These are phyloP conservation scores for Bombus fervidus DNA, from an alignment of 1,140 invertebrate species.

Conservation along the genomic window DNA sequence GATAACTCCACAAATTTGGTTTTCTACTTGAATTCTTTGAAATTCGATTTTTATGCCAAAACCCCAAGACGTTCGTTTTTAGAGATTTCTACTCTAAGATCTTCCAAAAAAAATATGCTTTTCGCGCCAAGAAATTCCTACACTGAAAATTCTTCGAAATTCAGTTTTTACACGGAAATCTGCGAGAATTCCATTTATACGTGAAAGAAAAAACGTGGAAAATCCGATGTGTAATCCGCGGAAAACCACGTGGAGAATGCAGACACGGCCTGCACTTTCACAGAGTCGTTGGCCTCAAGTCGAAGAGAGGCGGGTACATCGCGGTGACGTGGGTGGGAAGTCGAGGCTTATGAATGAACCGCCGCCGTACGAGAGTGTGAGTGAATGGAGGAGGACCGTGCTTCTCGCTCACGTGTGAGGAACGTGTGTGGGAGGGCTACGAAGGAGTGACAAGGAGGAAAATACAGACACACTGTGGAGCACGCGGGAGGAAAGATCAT, in stretches of 20 bases:
- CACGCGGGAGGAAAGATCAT: slow-evolving; percentile 19
- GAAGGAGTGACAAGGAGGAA: slow-evolving; percentile 21
- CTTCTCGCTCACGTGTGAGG: slow-evolving; percentile 65
- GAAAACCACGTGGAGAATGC: slow-evolving; percentile 14
- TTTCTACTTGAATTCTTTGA: not conserved
- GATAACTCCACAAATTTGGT: not conserved
- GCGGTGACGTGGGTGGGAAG: slow-evolving; percentile 64
- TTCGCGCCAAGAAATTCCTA: too few species aligned
- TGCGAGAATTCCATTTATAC: too few species aligned
- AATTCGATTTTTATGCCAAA: too few species aligned
- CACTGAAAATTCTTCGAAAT: too few species aligned
- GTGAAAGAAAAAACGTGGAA: not conserved
- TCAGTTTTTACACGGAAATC: too few species aligned
- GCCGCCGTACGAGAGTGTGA: slow-evolving; percentile 60
- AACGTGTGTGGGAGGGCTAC: slow-evolving; percentile 57
- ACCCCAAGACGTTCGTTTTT: too few species aligned
- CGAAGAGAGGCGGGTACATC: slow-evolving; percentile 53
- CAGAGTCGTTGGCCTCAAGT: slow-evolving; percentile 65
- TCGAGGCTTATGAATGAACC: slow-evolving; percentile 70
- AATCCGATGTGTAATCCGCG: not conserved
- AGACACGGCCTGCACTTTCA: slow-evolving; percentile 21
- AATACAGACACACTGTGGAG: not conserved
- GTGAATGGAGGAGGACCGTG: slow-evolving; percentile 68
- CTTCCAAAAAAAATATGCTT: too few species aligned
- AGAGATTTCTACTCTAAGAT: too few species aligned